phyloP scores from a whole-genome alignment of 2,797 vertebrate species.

The Gobio occitaniae region DNA sequence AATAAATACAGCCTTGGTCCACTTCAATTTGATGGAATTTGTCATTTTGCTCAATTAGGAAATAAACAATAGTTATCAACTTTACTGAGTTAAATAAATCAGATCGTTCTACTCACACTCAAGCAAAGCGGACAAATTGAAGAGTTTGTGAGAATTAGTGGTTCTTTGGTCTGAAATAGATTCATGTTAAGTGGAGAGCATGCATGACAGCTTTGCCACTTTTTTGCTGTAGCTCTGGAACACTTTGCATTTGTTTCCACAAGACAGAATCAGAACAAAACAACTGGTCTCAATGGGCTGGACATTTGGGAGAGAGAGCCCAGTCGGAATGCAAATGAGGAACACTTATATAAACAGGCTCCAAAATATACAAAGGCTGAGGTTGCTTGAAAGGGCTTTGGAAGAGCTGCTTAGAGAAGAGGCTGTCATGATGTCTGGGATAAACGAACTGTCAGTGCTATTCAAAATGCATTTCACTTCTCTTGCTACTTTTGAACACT shows the following conservation, averaged over 20 bases:
- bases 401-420: conserved; percentile 31
- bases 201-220: conserved; percentile 1
- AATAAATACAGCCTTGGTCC: background rate
- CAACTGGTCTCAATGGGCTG: conserved; percentile 48
- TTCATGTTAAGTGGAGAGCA: conserved; percentile 18
- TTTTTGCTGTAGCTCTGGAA: conserved; percentile 1
- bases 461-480: background rate
- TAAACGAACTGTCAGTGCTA: background rate
- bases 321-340: conserved; percentile 57
- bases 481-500: background rate
- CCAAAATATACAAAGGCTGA: conserved; percentile 47
- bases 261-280: conserved; percentile 58
- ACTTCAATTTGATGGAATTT: background rate
- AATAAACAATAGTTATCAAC: background rate
- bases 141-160: background rate
- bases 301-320: conserved; percentile 49
- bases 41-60: background rate
- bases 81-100: background rate
- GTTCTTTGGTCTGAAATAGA: background rate
- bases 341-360: conserved; percentile 48
- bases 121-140: background rate
- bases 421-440: conserved; percentile 31
- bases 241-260: conserved; percentile 50
- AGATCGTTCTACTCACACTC: background rate
- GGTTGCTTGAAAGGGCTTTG: conserved; percentile 38